These are phyloP conservation scores for Hemiprocne comata DNA, from an alignment of 2,113 vertebrate genomes.

Conservation along the genomic window DNA sequence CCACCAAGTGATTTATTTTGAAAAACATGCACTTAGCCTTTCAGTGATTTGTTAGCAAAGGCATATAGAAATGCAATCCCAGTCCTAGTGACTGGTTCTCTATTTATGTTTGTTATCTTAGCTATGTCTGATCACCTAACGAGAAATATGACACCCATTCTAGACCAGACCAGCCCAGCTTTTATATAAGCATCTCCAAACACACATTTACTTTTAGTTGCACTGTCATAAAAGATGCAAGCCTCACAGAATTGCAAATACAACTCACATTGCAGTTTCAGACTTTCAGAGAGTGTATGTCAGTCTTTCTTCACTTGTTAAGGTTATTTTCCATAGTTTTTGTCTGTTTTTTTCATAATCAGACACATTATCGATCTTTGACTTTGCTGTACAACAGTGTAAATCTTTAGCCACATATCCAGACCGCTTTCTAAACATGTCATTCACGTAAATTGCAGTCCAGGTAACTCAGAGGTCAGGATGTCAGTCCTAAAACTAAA, in stretches of 20 bases:
- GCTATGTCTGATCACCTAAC: not conserved
- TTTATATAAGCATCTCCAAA: not conserved
- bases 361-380: fast-evolving
- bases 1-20: not conserved
- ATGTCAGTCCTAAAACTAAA: not conserved
- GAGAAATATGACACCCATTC: not conserved
- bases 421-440: not conserved
- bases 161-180: not conserved
- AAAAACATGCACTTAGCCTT: not conserved
- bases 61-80: not conserved
- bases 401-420: not conserved
- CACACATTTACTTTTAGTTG: not conserved
- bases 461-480: not conserved
- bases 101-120: not conserved
- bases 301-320: not conserved
- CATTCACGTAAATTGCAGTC: not conserved
- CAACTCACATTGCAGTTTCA: not conserved
- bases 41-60: not conserved
- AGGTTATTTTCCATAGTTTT: not conserved
- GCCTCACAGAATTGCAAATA: not conserved
- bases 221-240: not conserved
- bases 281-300: not conserved
- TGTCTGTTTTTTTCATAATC: not conserved
- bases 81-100: not conserved
- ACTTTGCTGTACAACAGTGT: not conserved